Conservation (phyloP, 2,797 vertebrate genomes). For the Babyrousa celebensis region DNA sequence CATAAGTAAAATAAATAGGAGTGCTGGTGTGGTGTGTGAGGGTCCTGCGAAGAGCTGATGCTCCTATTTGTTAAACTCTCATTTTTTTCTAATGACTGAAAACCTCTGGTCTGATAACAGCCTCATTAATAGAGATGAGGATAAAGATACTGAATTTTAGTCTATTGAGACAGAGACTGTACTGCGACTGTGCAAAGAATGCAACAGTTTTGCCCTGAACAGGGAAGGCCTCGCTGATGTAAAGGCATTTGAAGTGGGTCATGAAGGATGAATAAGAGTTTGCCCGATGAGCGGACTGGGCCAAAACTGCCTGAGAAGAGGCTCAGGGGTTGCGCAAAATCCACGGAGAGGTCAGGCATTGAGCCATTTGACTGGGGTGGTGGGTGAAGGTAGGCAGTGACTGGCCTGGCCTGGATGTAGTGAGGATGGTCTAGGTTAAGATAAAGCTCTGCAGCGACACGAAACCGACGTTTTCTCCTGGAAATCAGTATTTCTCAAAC, state of each 20-base stretch:
- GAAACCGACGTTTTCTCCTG: not conserved
- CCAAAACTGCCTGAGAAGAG: not conserved
- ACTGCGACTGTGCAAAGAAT: not conserved
- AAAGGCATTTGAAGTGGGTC: conserved; percentile 15
- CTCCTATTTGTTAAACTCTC: not conserved
- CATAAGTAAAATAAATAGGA: not conserved
- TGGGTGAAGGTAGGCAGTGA: not conserved
- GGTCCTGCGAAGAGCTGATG: not conserved
- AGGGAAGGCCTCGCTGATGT: not conserved
- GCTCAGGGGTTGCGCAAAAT: not conserved
- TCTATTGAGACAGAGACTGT: not conserved
- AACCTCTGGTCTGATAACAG: not conserved
- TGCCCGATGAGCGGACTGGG: not conserved
- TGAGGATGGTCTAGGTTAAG: too few relatives aligned
- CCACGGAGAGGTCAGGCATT: not conserved
- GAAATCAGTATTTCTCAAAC: not conserved
- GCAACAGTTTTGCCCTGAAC: not conserved
- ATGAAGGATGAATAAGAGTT: not conserved
- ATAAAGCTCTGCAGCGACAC: not conserved
- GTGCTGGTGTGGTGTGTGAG: not conserved
- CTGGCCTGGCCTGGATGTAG: not conserved
- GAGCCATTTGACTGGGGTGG: not conserved
- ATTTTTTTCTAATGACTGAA: not conserved
- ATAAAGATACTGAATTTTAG: not conserved
- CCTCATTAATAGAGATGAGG: not conserved